Base-by-base conservation (phyloP, 2,888 invertebrate species). In the Hirtodrosophila confusa region DNA sequence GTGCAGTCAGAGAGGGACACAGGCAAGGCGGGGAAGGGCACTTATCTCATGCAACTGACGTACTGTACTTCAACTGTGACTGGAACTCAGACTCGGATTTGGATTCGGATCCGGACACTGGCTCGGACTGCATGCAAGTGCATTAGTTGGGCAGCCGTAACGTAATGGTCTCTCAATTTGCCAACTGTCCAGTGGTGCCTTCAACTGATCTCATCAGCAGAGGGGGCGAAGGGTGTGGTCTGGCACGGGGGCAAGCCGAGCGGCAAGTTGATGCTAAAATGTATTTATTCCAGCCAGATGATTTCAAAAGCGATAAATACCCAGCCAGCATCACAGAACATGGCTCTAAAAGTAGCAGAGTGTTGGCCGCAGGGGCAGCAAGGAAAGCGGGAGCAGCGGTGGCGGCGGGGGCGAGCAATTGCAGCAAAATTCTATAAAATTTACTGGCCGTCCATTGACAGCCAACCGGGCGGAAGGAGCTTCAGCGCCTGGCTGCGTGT, bases 211-310 rank as follows among this genome's bases (percentile, higher is more conserved):
- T 36, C 62, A 27, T 5, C 27, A 27, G 27, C 27, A n/a, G 29
- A 27, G 37, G 8, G 33, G 12, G 45, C 9, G 36, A n/a, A n/a
- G 12, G 12, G 24, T 23, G 8, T 9, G 37, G 17, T 17, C 5
- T 27, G 9, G 31, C 7, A 31, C 8, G 9, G 31, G 9, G 31
- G 31, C 7, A 36, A 27, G 29, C 36, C 33, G 47, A 36, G 43
- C 33, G 37, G 54, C 54, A 70, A 70, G 54, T 74, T 74, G 66
- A 63, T 69, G 67, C 49, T 71, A 61, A 71, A 79, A 86, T 86
- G 86, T 82, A 71, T 82, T 82, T 86, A 82, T 82, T 82, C 82
- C 82, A 76, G 80, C 44, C 54, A 83, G 86, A 77, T 82, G 82
- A 80, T 68, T 77, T 80, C 69, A 37, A 83, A 75, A 63, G 80